phyloP scores from a whole-genome alignment of 2,113 vertebrate species.

The Sebastes schlegelii region DNA sequence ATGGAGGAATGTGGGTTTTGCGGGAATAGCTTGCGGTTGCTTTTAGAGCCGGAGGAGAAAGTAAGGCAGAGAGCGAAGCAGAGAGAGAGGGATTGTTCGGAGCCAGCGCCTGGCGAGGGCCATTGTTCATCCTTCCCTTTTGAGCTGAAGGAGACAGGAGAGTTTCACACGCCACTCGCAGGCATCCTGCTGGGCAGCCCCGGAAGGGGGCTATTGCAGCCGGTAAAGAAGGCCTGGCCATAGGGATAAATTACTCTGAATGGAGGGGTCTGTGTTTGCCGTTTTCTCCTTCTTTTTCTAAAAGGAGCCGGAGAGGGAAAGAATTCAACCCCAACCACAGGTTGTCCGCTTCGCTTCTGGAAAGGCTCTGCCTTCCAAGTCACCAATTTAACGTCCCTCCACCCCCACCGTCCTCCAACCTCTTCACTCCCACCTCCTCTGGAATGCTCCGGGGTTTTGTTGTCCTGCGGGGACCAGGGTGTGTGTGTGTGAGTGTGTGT shows the following conservation, averaged over 20 bases:
- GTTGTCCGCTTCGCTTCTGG: slow-evolving; percentile 77
- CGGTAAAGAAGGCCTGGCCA: slow-evolving; percentile 76
- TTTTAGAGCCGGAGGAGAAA: slow-evolving; percentile 61
- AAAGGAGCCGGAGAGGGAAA: slow-evolving; percentile 78
- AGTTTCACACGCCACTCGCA: slow-evolving; percentile 85
- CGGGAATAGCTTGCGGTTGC: slow-evolving; percentile 62
- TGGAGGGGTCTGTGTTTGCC: slow-evolving; percentile 80
- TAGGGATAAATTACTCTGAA: slow-evolving; percentile 82
- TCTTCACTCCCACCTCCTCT: slow-evolving; percentile 58
- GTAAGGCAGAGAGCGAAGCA: slow-evolving; percentile 52
- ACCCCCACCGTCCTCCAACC: slow-evolving; percentile 34
- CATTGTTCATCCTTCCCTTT: slow-evolving; percentile 84
- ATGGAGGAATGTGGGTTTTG: slow-evolving; percentile 55
- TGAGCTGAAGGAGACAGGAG: slow-evolving; percentile 79
- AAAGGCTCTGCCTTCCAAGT: slow-evolving; percentile 76
- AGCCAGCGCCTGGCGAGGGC: slow-evolving; percentile 74
- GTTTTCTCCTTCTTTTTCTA: slow-evolving; percentile 69
- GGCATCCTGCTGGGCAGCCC: slow-evolving; percentile 82
- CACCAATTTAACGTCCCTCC: slow-evolving; percentile 73
- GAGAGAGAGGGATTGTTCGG: slow-evolving; percentile 75
- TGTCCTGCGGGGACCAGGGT: slow-evolving; percentile 51
- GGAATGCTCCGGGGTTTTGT: slow-evolving; percentile 70
- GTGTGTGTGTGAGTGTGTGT: slow-evolving; percentile 24
- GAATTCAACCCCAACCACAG: slow-evolving; percentile 81
- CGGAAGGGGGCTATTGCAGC: slow-evolving; percentile 79